Evolutionary conservation across 2,797 vertebrate genomes (phyloP).

Genomic region (Pseudochirops corinnae): DNA sequence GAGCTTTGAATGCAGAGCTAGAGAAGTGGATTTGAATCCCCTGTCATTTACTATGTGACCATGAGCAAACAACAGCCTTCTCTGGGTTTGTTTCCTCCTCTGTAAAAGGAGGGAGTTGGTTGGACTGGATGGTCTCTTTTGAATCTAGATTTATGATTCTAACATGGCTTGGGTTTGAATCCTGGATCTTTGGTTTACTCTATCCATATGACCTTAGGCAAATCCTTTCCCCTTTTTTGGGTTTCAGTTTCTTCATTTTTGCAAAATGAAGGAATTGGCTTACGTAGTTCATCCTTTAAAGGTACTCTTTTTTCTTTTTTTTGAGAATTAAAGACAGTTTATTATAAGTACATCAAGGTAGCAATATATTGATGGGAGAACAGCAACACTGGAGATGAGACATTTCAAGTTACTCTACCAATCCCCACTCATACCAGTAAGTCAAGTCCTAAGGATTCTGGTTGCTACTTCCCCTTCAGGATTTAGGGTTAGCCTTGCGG

Average conservation of each 20-base stretch:
- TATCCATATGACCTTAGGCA: not conserved
- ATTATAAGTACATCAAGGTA: not conserved
- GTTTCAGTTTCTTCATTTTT: not conserved
- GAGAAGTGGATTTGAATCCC: not conserved
- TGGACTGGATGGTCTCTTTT: not conserved
- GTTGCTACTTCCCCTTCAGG: not conserved
- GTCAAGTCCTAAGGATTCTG: not conserved
- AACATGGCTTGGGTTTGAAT: not conserved
- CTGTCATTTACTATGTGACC: not conserved
- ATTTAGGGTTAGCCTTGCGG: not conserved
- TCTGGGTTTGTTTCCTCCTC: not conserved
- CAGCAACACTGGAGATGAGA: not conserved
- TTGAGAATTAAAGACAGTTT: not conserved
- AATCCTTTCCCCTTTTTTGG: not conserved
- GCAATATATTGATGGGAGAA: not conserved
- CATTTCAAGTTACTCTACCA: not conserved
- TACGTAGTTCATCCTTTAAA: not conserved
- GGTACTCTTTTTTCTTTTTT: not conserved
- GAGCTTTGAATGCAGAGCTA: not conserved
- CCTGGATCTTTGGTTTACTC: not conserved
- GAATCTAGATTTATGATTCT: not conserved
- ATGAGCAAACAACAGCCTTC: not conserved
- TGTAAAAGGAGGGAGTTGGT: not conserved
- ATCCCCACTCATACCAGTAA: not conserved
- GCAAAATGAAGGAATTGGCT: not conserved